Evolutionary conservation across 2,113 vertebrate genomes (phyloP).

Genomic region (Phalacrocorax brasilianus): DNA sequence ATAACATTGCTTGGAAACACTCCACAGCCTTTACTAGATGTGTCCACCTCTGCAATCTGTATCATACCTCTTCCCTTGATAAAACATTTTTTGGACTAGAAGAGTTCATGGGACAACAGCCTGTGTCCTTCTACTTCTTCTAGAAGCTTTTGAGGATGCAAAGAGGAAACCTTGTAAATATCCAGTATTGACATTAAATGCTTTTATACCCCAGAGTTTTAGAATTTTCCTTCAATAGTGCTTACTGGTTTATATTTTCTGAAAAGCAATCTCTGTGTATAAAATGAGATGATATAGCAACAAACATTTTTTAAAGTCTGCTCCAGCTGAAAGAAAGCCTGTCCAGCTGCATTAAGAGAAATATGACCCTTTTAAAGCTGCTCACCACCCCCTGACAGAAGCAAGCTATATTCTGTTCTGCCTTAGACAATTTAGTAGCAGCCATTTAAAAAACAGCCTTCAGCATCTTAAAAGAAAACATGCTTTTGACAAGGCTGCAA

Average conservation of each 20-base stretch:
- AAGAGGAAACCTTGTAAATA: not conserved
- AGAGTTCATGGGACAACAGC: not conserved
- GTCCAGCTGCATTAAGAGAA: slow-evolving; percentile 16
- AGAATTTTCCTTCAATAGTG: not conserved
- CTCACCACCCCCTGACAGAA: not conserved
- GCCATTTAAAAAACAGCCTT: not conserved
- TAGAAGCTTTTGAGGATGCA: not conserved
- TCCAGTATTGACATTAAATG: not conserved
- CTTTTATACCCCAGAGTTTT: not conserved
- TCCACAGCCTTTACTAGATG: not conserved
- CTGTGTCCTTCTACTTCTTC: not conserved
- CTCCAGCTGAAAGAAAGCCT: not conserved
- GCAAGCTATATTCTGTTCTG: not conserved
- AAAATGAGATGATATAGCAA: slow-evolving; percentile 1
- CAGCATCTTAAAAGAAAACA: not conserved
- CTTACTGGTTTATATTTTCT: not conserved
- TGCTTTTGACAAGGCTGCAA: not conserved
- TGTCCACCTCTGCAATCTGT: not conserved
- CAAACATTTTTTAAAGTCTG: not conserved
- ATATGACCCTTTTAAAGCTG: not conserved
- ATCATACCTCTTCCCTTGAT: not conserved
- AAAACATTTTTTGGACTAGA: not conserved
- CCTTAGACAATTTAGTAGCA: slow-evolving; percentile 7
- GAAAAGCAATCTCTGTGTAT: not conserved
- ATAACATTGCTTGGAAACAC: not conserved